phyloP scores from a whole-genome alignment of 2,888 invertebrate genomes.

The Ennomos fuscantarius region DNA sequence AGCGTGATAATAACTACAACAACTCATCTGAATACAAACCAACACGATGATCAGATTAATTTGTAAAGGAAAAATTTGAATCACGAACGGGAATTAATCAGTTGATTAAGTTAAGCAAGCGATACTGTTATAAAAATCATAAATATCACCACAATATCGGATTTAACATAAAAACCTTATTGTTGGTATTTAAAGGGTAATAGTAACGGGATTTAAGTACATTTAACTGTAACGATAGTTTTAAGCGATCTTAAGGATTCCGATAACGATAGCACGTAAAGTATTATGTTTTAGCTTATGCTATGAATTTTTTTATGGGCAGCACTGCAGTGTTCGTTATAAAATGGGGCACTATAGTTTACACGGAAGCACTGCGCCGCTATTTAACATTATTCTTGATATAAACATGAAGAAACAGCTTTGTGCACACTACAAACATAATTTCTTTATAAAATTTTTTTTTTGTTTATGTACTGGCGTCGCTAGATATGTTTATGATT shows the following conservation, averaged over 20 bases:
- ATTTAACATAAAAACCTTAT: constrained; percentile 16
- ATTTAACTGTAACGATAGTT: constrained; percentile 7
- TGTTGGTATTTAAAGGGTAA: no score
- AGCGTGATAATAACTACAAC: constrained; percentile 12
- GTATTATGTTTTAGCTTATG: no score
- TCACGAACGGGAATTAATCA: no score
- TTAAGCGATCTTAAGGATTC: no score
- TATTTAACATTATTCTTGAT: background rate
- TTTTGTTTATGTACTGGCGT: constrained; percentile 20
- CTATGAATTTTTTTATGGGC: no score
- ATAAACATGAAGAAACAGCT: constrained; percentile 27
- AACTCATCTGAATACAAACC: constrained; percentile 15
- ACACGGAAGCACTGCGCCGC: background rate
- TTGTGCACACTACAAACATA: constrained; percentile 40
- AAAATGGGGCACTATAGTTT: no score
- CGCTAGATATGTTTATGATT: constrained; percentile 1
- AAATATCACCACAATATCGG: constrained; percentile 14
- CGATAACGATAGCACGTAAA: no score
- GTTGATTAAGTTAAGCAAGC: no score
- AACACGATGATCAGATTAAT: constrained; percentile 15
- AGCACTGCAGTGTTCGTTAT: no score
- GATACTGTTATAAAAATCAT: no score
- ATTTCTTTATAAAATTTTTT: constrained; percentile 27
- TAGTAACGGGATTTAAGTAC: constrained; percentile 27
- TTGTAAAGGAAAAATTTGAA: no score